A percentile compares a stretch with the other conserved stretches of the same genome.
phyloP scores from a whole-genome alignment of 2,113 vertebrate species.

The Zapus hudsonius region DNA sequence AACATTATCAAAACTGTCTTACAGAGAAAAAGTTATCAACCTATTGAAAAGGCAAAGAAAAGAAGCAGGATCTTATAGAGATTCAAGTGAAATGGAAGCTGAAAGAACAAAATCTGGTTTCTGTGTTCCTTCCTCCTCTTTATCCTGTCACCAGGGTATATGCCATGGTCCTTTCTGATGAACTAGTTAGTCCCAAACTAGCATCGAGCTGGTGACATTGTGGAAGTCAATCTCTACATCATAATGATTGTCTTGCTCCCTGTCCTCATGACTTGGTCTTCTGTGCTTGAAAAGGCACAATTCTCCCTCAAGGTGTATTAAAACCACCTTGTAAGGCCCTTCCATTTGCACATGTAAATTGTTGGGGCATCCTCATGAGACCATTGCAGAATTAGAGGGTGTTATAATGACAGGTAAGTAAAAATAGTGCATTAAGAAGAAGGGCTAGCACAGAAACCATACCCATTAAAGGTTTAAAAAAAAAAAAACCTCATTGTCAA shows the following conservation, averaged over 20 bases:
- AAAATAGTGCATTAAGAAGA: not conserved
- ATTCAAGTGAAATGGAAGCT: slow-evolving; percentile 39
- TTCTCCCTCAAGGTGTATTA: not conserved
- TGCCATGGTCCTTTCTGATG: not conserved
- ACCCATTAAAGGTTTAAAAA: not conserved
- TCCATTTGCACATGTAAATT: not conserved
- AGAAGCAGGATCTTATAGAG: not conserved
- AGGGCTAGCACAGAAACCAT: no score
- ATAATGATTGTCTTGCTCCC: not conserved
- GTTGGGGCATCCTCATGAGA: not conserved
- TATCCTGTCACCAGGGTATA: not conserved
- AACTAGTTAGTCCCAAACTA: not conserved
- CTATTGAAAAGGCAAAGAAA: slow-evolving; percentile 10
- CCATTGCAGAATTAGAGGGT: not conserved
- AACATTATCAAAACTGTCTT: not conserved
- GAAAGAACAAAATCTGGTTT: not conserved
- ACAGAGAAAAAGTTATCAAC: not conserved
- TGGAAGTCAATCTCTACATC: not conserved
- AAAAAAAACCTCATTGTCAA: not conserved
- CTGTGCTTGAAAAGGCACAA: not conserved
- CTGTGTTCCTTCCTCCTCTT: not conserved
- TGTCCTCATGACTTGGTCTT: not conserved
- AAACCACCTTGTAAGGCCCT: not conserved
- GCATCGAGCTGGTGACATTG: not conserved
- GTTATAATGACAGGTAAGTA: slow-evolving; percentile 34